phyloP scores from a whole-genome alignment of 2,888 invertebrate species.

The Nomada ferruginata region DNA sequence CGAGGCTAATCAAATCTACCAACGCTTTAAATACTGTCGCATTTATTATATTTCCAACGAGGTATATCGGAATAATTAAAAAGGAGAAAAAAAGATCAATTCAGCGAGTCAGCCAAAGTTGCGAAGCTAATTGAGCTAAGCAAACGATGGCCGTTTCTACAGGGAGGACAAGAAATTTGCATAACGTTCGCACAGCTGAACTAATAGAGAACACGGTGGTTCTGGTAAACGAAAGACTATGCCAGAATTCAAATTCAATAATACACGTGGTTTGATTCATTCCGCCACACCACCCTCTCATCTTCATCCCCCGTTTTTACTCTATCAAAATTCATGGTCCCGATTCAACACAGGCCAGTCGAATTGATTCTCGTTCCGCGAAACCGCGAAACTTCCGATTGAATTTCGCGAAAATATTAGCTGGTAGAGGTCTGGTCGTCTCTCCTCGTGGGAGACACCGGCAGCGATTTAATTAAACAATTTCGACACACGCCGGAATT shows the following conservation, averaged over 20 bases:
- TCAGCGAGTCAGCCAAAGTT: not conserved
- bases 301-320: not conserved
- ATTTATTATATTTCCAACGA: no score
- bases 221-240: conserved; percentile 19
- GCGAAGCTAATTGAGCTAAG: not conserved
- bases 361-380: conserved; percentile 36
- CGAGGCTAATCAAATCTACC: no score
- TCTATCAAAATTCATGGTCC: conserved; percentile 46
- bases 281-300: not conserved
- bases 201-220: conserved; percentile 9
- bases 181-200: conserved; percentile 10
- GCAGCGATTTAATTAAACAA: conserved; percentile 61
- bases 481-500: conserved; percentile 42
- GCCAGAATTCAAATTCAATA: conserved; percentile 23
- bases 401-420: conserved; percentile 49
- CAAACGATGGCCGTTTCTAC: not conserved
- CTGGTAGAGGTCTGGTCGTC: not conserved
- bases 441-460: conserved; percentile 25
- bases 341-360: not conserved
- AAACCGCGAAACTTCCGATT: conserved; percentile 45
- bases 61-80: no score
- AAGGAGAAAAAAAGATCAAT: not conserved
- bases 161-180: conserved; percentile 4
- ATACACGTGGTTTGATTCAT: conserved; percentile 4
- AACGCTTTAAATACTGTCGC: no score